A percentile compares a stretch with the other conserved stretches of the same genome.
These are phyloP conservation scores for Rhabdomys dilectus DNA, from an alignment of 2,113 vertebrate species.

Conservation along the genomic window DNA sequence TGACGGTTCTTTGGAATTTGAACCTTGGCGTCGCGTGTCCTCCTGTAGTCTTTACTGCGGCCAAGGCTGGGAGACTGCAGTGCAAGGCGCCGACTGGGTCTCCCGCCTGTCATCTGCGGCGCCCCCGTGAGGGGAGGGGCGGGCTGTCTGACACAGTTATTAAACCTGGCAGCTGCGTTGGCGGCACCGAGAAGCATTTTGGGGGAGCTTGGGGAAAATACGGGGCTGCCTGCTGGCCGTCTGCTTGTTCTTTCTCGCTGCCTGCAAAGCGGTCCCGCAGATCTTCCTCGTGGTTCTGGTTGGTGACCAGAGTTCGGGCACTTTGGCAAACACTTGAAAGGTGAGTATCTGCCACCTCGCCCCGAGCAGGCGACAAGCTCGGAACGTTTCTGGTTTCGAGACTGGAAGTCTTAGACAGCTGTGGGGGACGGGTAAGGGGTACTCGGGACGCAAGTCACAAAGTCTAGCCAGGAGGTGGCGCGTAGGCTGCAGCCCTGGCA, in stretches of 20 bases:
- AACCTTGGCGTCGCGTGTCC: neutral
- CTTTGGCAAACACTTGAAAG: constrained; percentile 76
- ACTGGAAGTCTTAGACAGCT: constrained; percentile 58
- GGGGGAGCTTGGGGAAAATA: constrained; percentile 81
- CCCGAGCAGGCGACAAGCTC: constrained; percentile 55
- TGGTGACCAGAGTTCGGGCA: neutral
- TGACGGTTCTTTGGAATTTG: neutral
- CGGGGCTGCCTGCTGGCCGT: constrained; percentile 79
- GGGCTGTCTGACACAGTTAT: constrained; percentile 83
- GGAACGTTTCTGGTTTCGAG: neutral
- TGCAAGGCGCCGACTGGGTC: constrained; percentile 46
- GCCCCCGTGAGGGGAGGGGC: constrained; percentile 72
- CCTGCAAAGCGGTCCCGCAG: constrained; percentile 68
- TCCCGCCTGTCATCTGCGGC: constrained; percentile 81
- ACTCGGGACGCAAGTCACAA: neutral
- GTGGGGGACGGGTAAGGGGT: neutral
- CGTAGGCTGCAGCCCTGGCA: neutral
- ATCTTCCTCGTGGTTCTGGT: constrained; percentile 68
- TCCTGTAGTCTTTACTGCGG: constrained; percentile 52
- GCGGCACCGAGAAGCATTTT: constrained; percentile 78
- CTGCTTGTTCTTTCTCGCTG: constrained; percentile 67
- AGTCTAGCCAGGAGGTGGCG: constrained; percentile 53
- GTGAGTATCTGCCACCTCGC: constrained; percentile 85
- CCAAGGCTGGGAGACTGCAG: constrained; percentile 62
- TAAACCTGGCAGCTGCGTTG: constrained; percentile 87